Evolutionary conservation across 1,140 invertebrate genomes (phyloP).

Genomic region (Globodera rostochiensis): DNA sequence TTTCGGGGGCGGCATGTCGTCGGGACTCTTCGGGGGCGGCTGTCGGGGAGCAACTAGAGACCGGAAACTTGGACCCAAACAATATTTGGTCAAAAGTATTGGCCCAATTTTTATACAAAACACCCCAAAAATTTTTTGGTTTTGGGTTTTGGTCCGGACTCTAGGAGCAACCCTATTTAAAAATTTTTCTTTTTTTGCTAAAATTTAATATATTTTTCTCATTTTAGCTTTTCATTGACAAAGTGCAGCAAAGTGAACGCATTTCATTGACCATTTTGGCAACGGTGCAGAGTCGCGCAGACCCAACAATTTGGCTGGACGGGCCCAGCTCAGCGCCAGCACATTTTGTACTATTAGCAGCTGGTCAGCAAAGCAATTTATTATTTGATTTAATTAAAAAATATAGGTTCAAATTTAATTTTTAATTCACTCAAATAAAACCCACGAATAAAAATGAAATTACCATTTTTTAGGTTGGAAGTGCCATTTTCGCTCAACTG

Average conservation of each 20-base stretch:
- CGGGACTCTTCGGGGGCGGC: too few relatives aligned
- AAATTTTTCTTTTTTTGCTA: not conserved
- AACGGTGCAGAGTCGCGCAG: not conserved
- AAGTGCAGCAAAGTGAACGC: conserved; percentile 22
- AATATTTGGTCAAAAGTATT: too few relatives aligned
- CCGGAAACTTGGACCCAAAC: too few relatives aligned
- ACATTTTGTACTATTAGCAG: conserved; percentile 23
- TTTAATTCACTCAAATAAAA: too few relatives aligned
- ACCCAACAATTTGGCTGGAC: conserved; percentile 19
- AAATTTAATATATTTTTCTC: conserved; percentile 8
- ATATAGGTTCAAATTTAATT: too few relatives aligned
- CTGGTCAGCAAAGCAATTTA: not conserved
- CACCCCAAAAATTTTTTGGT: too few relatives aligned
- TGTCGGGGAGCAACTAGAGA: too few relatives aligned
- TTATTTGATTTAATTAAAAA: too few relatives aligned
- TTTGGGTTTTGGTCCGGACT: too few relatives aligned
- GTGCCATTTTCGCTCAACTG: conserved; percentile 21
- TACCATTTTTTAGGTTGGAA: conserved; percentile 17
- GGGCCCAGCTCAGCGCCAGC: conserved; percentile 9
- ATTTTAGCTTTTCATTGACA: conserved; percentile 20
- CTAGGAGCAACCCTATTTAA: too few relatives aligned
- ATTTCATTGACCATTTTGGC: conserved; percentile 20
- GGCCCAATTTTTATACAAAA: too few relatives aligned
- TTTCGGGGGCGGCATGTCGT: too few relatives aligned
- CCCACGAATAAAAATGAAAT: not conserved